These are phyloP conservation scores for Neomicropteryx cornuta DNA, from an alignment of 1,140 invertebrate species.

Conservation along the genomic window DNA sequence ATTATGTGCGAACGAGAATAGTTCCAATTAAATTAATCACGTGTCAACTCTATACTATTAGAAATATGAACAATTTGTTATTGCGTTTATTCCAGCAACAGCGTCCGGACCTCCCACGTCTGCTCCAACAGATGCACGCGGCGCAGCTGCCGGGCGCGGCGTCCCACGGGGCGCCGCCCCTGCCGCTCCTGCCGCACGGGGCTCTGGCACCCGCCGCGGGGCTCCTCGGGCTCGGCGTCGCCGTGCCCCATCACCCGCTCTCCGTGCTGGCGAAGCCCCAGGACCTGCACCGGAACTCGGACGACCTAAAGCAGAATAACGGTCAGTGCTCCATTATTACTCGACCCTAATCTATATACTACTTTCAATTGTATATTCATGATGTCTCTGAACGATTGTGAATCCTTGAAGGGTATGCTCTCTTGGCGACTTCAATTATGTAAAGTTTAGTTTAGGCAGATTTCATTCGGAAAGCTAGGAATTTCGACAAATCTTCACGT, in stretches of 20 bases:
- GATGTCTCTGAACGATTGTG: no score
- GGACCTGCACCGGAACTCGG: constrained; percentile 56
- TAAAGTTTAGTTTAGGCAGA: no score
- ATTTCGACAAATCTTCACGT: no score
- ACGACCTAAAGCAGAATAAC: constrained; percentile 54
- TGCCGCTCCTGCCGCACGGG: constrained; percentile 55
- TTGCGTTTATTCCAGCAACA: constrained; percentile 55
- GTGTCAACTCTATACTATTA: no score
- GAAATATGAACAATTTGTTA: constrained; percentile 5
- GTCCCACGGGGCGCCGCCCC: constrained; percentile 58
- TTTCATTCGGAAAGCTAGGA: no score
- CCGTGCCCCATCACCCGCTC: constrained; percentile 54
- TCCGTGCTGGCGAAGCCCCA: constrained; percentile 48
- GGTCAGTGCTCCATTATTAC: constrained; percentile 48
- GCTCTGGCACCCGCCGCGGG: constrained; percentile 50
- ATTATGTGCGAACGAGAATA: no score
- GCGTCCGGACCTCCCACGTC: constrained; percentile 60
- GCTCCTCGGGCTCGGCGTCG: constrained; percentile 39
- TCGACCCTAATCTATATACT: no score
- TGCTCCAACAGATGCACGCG: constrained; percentile 85
- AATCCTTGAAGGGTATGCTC: no score
- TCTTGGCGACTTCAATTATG: no score
- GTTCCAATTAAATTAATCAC: no score
- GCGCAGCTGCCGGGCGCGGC: constrained; percentile 72
- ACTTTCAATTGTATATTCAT: no score